Percentiles rank a stretch among this genome's conserved stretches.
These are phyloP conservation scores for Umimayanthus kanabou DNA, from an alignment of 92 coral and sea anemone genomes.

Conservation along the genomic window DNA sequence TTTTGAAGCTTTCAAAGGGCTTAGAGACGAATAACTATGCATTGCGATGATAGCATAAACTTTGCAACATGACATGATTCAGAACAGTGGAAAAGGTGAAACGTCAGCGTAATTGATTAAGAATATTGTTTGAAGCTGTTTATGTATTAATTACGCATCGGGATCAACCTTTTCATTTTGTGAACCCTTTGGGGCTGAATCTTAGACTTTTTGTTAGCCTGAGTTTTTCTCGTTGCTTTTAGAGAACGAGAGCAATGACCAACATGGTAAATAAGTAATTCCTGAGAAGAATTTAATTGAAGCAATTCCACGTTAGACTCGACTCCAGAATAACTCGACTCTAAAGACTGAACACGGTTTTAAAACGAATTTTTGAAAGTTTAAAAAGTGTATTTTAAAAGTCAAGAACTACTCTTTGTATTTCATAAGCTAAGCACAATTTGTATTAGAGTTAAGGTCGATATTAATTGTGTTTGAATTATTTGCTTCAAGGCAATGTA, in stretches of 20 bases:
- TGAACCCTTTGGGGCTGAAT: neutral
- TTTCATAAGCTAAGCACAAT: neutral
- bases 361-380: too few species aligned
- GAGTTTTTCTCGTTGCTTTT: neutral
- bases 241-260: neutral
- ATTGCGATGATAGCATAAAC: neutral
- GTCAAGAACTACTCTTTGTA: neutral
- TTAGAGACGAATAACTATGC: neutral
- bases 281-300: neutral
- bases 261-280: too few species aligned
- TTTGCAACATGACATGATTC: neutral
- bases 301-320: neutral
- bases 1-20: too few species aligned
- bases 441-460: neutral
- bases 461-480: neutral
- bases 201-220: neutral
- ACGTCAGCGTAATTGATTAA: neutral
- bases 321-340: neutral
- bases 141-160: neutral
- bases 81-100: neutral
- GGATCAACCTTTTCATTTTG: neutral
- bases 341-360: too few species aligned
- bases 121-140: slow-evolving; percentile 3
- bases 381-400: too few species aligned
- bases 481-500: neutral